A percentile compares a stretch with the other conserved stretches of the same genome.
Conservation (phyloP, 1,140 invertebrate species). For the Lepidostoma basale region DNA sequence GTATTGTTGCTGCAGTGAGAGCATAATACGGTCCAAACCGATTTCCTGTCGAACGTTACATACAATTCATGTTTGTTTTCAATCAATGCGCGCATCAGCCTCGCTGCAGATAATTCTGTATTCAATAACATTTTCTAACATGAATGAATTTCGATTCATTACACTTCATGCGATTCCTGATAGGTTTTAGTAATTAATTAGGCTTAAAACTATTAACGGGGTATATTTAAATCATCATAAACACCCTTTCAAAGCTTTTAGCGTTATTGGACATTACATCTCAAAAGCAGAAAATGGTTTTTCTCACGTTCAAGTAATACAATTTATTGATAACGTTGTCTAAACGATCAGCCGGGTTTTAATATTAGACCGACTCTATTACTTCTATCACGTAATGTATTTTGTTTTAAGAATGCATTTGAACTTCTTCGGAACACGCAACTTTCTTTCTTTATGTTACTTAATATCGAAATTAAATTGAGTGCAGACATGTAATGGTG, state of each 20-base stretch:
- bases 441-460: conserved; percentile 32
- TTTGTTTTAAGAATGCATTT: conserved; percentile 37
- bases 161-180: not conserved
- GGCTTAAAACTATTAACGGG: not conserved
- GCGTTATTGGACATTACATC: not conserved
- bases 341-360: conserved; percentile 13
- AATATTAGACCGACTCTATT: conserved; percentile 10
- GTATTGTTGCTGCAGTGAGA: not conserved
- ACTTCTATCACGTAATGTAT: not conserved
- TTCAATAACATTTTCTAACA: not conserved
- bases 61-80: not conserved
- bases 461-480: conserved; percentile 33
- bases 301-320: no score
- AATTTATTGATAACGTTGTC: conserved; percentile 16
- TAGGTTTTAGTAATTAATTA: no score
- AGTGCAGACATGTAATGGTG: conserved; percentile 31
- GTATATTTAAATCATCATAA: not conserved
- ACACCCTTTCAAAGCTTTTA: not conserved
- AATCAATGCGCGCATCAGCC: not conserved
- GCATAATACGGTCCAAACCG: conserved; percentile 2
- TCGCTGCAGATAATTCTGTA: not conserved
- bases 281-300: not conserved
- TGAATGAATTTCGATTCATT: not conserved
- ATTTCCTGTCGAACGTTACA: not conserved
- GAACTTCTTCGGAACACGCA: conserved; percentile 38